Evolutionary conservation across 2,797 vertebrate species (phyloP), one percentile per base, ranked within the genome.

Genomic region (Karalla daura): DNA sequence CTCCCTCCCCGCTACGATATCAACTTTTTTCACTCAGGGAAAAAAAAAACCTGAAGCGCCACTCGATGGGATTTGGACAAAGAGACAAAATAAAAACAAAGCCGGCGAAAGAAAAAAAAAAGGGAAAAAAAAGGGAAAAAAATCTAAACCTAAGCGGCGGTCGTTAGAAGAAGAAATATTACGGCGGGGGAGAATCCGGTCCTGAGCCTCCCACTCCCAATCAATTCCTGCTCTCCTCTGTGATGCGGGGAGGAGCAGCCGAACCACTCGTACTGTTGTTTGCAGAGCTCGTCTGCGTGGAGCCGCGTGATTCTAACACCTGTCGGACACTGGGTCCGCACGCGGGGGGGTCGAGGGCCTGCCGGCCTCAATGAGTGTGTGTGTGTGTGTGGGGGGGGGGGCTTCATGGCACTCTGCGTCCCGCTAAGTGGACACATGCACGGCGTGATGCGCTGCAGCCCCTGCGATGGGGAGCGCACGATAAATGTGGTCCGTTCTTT

Each of bases 11-110:
- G 90, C 84, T 90, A 90, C 89, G 92, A 92, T 93, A 92, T 92
- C 90, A 93, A 94, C 91, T 89, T 92, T 89, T 91, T 91, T n/a
- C n/a, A 90, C 90, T 93, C 87, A 86, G 92, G 89, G 89, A 93
- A 91, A 88, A 92, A 93, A 93, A 91, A 88, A 92, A 93, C 91
- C 92, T 91, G 88, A 89, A 94, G 91, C 91, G 85, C 85, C 88
- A 90, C 81, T 91, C 86, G 74, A 92, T 89, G 81, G 87, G 85
- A 90, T 92, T 93, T 93, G 88, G 88, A 92, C 88, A 93, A 91
- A 89, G 85, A 88, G 83, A 88, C 78, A 70, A 84, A 86, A 90
- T n/a, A n/a, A n/a, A n/a, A n/a, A n/a, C n/a, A n/a, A n/a, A n/a
- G n/a, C n/a, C n/a, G n/a, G n/a, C n/a, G n/a, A n/a, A n/a, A n/a